Evolutionary conservation across 2,888 invertebrate species (phyloP).

Genomic region (Eristalis pertinax): DNA sequence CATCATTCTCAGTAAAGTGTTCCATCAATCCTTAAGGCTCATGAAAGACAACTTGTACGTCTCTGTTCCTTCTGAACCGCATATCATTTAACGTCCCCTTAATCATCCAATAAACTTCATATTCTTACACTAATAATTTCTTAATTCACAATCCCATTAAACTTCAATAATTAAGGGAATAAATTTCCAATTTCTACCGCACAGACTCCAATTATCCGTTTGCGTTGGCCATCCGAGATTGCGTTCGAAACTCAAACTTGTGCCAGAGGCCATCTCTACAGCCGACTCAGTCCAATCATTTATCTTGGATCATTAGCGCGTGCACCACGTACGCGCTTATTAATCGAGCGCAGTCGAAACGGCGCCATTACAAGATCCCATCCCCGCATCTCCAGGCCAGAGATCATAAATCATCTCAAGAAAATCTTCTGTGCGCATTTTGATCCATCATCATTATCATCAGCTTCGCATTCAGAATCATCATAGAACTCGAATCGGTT

Average conservation of each 20-base stretch:
- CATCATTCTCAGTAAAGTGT: conserved; percentile 10
- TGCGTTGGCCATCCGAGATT: conserved; percentile 24
- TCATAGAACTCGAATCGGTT: conserved; percentile 56
- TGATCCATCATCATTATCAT: conserved; percentile 72
- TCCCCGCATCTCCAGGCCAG: conserved; percentile 28
- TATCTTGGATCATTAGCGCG: conserved; percentile 70
- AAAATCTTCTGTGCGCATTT: conserved; percentile 61
- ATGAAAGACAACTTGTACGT: background rate
- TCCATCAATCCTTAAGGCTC: conserved; percentile 33
- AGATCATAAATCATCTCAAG: conserved; percentile 66
- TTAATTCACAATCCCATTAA: conserved; percentile 64
- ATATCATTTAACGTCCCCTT: conserved; percentile 27
- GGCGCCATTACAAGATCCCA: conserved; percentile 67
- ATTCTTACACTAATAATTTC: conserved; percentile 55
- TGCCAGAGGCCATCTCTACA: conserved; percentile 32
- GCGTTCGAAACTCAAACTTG: conserved; percentile 17
- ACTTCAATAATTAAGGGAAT: conserved; percentile 53
- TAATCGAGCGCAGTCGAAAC: conserved; percentile 68
- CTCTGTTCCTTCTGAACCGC: background rate
- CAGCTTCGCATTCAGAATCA: conserved; percentile 49
- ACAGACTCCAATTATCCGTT: conserved; percentile 31
- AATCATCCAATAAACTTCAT: conserved; percentile 51
- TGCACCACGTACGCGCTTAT: conserved; percentile 68
- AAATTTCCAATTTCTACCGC: conserved; percentile 44
- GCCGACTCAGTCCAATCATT: conserved; percentile 35